Percentiles rank a stretch among this genome's conserved stretches.
phyloP scores from a whole-genome alignment of 2,113 vertebrate species.

The Onychostruthus taczanowskii region DNA sequence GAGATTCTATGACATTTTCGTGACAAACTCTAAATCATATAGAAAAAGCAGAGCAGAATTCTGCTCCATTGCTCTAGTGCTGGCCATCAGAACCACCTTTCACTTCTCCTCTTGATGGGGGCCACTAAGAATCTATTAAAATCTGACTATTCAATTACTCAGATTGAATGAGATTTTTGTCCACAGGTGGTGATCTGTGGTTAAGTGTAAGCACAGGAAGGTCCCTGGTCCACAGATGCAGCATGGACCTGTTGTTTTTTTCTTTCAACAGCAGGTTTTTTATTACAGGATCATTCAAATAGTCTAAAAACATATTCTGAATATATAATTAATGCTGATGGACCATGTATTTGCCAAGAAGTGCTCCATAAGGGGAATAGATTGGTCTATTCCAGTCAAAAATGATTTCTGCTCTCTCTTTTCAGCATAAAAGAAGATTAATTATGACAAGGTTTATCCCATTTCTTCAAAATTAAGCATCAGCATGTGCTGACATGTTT shows the following conservation, averaged over 20 bases:
- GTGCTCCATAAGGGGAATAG: not conserved
- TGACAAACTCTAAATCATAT: not conserved
- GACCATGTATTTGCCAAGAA: not conserved
- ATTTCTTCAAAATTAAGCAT: not conserved
- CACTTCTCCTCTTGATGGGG: rapidly evolving
- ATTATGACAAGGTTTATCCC: not conserved
- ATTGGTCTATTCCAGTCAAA: not conserved
- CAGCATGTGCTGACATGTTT: not conserved
- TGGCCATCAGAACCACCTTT: not conserved
- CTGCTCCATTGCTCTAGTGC: not conserved
- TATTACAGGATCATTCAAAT: not conserved
- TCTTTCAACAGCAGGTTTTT: not conserved
- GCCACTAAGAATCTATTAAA: not conserved
- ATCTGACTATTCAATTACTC: not conserved
- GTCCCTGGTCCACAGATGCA: not conserved
- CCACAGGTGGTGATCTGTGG: not conserved
- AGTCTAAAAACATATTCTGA: not conserved
- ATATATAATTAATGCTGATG: not conserved
- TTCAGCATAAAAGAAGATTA: not conserved
- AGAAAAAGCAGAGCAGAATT: not conserved
- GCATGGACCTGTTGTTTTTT: not conserved
- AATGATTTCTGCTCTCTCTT: not conserved
- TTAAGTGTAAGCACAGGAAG: not conserved
- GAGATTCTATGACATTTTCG: not conserved
- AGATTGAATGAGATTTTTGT: not conserved